Base-by-base conservation (phyloP, 2,113 vertebrate genomes). In the Paramisgurnus dabryanus region DNA sequence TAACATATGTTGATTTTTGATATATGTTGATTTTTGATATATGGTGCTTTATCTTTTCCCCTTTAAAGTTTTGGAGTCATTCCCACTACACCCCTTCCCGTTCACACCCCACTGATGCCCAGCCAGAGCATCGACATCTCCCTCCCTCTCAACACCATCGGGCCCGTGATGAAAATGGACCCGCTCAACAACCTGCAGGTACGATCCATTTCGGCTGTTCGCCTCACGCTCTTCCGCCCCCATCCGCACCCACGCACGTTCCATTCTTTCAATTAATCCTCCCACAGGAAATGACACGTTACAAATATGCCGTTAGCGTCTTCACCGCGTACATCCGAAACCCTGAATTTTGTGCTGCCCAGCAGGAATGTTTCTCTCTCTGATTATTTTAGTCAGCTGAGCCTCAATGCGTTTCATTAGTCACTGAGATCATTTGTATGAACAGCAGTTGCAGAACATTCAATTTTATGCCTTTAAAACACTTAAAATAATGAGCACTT, bases 141-240 rank as follows among this genome's bases (percentile, higher is more conserved):
- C 34, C 92, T 99, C 87, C 98, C 96, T 17, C 93, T 99, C 80
- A 99, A 98, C 87, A 99, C 98, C 55, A 90, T 99, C 65, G 98
- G 98, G 27, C 97, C 98, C 1, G 98, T 99, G 68, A 99, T 99
- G 98, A 99, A 99, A 89, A 99, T 99, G 98, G 98, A 99, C 78
- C 98, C 98, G 8, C 95, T 99, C 68, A 99, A 99, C 90, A 99
- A 99, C 81, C 93, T 99, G 6, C 98, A 99, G 97, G 97, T 99
- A 86, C 1, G 0, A 7, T 12, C 0, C 49, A 7, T 61, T 27
- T 7, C 12, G 6, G 5, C 57, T 41, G 43, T 43, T 39, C 13
- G 17, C 27, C 15, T 7, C 9, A 43, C 22, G 17, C 18, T 2
- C 39, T 71, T 45, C 58, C 6, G 8, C 11, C 40, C 66, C 12